Conservation (phyloP, 1,140 invertebrate species). For the Babylonia areolata region DNA sequence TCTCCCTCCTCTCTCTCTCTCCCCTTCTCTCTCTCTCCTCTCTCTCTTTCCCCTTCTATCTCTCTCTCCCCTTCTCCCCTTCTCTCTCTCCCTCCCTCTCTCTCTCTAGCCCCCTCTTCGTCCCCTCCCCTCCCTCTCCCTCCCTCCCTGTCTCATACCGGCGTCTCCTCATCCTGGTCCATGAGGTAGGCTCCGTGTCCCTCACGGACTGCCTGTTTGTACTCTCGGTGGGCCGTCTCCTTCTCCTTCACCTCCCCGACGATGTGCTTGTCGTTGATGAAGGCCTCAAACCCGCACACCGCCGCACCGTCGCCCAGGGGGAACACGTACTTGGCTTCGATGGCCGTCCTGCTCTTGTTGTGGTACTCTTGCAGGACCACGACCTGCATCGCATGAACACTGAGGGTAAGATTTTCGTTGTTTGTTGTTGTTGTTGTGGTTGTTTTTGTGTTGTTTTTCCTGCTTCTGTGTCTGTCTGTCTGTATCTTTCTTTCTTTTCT, state of each 20-base stretch:
- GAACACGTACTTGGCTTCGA: slow-evolving; percentile 77
- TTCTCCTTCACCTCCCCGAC: slow-evolving; percentile 78
- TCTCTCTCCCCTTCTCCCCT: no score
- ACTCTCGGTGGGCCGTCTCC: slow-evolving; percentile 75
- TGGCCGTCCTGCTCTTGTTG: slow-evolving; percentile 64
- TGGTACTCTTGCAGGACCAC: slow-evolving; percentile 74
- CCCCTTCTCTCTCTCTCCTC: no score
- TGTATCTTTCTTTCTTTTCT: no score
- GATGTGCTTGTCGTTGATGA: slow-evolving; percentile 76
- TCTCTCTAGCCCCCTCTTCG: no score
- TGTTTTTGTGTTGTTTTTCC: not conserved
- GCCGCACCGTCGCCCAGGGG: slow-evolving; percentile 75
- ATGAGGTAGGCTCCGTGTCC: slow-evolving; percentile 78
- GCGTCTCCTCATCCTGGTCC: slow-evolving; percentile 76
- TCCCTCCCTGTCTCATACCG: slow-evolving; percentile 57
- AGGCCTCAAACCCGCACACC: slow-evolving; percentile 77
- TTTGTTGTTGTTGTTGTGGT: not conserved
- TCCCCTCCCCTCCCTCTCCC: no score
- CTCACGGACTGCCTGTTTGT: slow-evolving; percentile 76
- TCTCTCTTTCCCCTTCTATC: no score
- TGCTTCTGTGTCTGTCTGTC: no score
- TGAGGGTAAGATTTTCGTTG: not conserved
- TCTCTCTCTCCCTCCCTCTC: no score
- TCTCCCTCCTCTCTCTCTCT: no score
- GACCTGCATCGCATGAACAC: slow-evolving; percentile 56